Evolutionary conservation across 2,888 invertebrate species (phyloP).

Genomic region (Liposcelis brunnea): DNA sequence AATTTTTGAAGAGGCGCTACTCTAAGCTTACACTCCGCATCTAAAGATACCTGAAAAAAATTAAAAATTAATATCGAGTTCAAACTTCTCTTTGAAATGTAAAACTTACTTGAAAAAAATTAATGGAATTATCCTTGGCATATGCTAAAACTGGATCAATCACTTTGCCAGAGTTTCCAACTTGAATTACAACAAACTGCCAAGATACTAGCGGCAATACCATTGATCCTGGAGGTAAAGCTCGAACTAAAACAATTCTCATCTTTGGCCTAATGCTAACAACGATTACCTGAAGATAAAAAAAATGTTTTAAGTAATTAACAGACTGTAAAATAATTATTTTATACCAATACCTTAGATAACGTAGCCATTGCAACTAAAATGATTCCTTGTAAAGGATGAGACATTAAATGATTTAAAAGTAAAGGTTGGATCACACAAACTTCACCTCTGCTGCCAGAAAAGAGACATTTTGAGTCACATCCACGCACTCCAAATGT

Average conservation of each 20-base stretch:
- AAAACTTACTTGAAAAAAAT: slow-evolving; percentile 58
- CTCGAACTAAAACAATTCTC: slow-evolving; percentile 59
- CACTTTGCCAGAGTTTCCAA: slow-evolving; percentile 34
- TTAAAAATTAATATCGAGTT: neutral
- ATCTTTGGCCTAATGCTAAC: slow-evolving; percentile 61
- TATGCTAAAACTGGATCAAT: slow-evolving; percentile 79
- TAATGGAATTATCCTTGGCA: slow-evolving; percentile 64
- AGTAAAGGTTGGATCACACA: slow-evolving; percentile 53
- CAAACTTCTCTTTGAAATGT: neutral
- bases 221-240: slow-evolving; percentile 47
- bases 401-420: slow-evolving; percentile 34
- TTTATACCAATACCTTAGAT: slow-evolving; percentile 65
- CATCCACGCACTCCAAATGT: slow-evolving; percentile 76
- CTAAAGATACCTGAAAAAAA: slow-evolving; percentile 29
- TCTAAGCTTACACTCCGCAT: slow-evolving; percentile 35
- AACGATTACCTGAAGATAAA: slow-evolving; percentile 42
- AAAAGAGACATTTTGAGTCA: slow-evolving; percentile 85
- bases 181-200: slow-evolving; percentile 76
- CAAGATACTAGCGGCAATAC: slow-evolving; percentile 83
- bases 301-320: slow-evolving; percentile 2
- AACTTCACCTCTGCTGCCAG: slow-evolving; percentile 92
- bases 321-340: slow-evolving; percentile 19
- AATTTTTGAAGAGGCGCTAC: slow-evolving; percentile 51
- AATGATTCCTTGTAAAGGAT: slow-evolving; percentile 54
- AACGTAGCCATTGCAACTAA: slow-evolving; percentile 87